These are phyloP conservation scores for Peromyscus polionotus DNA, from an alignment of 2,113 vertebrate genomes.

Conservation along the genomic window DNA sequence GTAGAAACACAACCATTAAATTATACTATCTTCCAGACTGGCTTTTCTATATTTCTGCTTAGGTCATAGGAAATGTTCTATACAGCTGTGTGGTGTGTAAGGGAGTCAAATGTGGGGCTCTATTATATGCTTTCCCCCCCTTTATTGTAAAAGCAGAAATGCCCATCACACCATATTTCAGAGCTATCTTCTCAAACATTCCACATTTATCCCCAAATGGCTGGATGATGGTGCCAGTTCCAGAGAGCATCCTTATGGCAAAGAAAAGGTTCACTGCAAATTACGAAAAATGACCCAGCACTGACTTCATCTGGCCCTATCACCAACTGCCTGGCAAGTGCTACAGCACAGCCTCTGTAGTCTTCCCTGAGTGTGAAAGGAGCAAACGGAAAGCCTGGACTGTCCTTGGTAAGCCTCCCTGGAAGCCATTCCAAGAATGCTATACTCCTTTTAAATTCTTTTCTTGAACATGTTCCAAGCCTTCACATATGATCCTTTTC, in stretches of 20 bases:
- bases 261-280: constrained; percentile 43
- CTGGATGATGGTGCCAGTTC: not conserved
- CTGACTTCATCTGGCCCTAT: constrained; percentile 52
- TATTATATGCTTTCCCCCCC: not conserved
- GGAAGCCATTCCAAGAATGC: constrained; percentile 77
- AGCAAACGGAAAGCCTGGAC: constrained; percentile 68
- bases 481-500: constrained; percentile 79
- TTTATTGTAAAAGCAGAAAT: constrained; percentile 60
- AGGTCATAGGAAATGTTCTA: constrained; percentile 59
- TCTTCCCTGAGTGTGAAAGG: constrained; percentile 56
- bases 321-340: constrained; percentile 36
- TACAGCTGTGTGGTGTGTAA: constrained; percentile 2
- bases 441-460: constrained; percentile 77
- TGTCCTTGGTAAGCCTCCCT: constrained; percentile 67
- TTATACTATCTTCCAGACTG: constrained; percentile 3
- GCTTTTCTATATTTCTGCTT: constrained; percentile 54
- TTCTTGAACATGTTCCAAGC: constrained; percentile 76
- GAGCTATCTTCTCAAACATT: constrained; percentile 53
- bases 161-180: constrained; percentile 39
- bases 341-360: not conserved
- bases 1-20: constrained; percentile 31
- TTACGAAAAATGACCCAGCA: constrained; percentile 47
- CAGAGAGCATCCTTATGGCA: constrained; percentile 46
- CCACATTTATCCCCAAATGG: constrained; percentile 31
- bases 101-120: constrained; percentile 22